Conservation (phyloP, 92 coral and sea anemone genomes). For the Phenganax marumi region DNA sequence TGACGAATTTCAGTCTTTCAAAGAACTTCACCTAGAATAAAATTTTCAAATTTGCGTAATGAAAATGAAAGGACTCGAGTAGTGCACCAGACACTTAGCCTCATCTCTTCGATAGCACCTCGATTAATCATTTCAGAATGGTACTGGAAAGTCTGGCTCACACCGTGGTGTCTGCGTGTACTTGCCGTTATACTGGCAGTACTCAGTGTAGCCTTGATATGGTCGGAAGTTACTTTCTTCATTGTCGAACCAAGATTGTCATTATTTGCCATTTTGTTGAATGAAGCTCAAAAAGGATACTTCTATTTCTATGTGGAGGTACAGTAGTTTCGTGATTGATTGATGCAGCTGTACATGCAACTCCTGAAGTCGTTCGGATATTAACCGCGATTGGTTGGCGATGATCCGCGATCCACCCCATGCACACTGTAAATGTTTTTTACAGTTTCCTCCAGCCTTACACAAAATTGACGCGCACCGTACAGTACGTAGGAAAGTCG, state of each 20-base stretch:
- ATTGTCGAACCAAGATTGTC: constrained; percentile 74
- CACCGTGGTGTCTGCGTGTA: constrained; percentile 76
- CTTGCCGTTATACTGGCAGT: constrained; percentile 66
- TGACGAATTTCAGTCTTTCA: too few species aligned
- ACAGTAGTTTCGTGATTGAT: neutral
- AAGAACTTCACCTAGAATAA: neutral
- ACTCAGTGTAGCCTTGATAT: constrained; percentile 74
- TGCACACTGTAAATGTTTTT: too few species aligned
- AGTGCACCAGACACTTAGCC: too few species aligned
- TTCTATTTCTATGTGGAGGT: constrained; percentile 96
- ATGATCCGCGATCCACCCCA: too few species aligned
- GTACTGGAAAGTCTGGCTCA: constrained; percentile 94
- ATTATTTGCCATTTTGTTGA: constrained; percentile 72
- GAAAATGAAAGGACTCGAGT: too few species aligned
- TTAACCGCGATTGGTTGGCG: too few species aligned
- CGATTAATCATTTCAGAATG: constrained; percentile 60
- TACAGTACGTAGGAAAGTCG: too few species aligned
- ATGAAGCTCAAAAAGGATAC: constrained; percentile 74
- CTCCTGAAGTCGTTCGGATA: neutral
- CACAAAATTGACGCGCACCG: too few species aligned
- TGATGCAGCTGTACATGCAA: neutral
- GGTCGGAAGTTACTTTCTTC: constrained; percentile 99
- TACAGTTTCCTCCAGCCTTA: too few species aligned
- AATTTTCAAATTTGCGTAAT: neutral
- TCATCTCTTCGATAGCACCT: neutral